Conservation (phyloP, 2,888 invertebrate species). For the Cabera pusaria region DNA sequence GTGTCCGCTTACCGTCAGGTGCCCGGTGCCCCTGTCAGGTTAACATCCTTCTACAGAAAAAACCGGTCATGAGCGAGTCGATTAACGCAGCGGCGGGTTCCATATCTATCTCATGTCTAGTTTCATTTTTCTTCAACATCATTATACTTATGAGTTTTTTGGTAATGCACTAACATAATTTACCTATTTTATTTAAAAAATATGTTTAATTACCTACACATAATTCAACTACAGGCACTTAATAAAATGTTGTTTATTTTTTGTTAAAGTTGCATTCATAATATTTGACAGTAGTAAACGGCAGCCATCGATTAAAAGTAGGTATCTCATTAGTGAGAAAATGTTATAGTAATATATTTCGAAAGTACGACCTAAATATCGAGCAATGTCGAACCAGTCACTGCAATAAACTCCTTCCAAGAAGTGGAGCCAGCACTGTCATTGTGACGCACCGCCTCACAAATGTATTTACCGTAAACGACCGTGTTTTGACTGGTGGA, state of each 20-base stretch:
- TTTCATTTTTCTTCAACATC: constrained; percentile 6
- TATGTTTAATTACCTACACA: too few species aligned
- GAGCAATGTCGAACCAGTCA: constrained; percentile 18
- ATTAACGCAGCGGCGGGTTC: constrained; percentile 12
- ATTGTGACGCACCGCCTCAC: constrained; percentile 26
- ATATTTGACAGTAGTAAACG: too few species aligned
- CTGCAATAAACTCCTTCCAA: constrained; percentile 29
- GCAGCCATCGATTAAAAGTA: too few species aligned
- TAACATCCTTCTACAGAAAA: constrained; percentile 24
- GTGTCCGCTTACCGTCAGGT: constrained; percentile 26
- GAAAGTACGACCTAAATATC: constrained; percentile 21
- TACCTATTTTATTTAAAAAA: too few species aligned
- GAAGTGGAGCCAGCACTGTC: constrained; percentile 24
- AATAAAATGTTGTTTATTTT: too few species aligned
- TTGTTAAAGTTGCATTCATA: too few species aligned
- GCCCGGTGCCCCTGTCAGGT: constrained; percentile 22
- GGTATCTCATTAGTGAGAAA: too few species aligned
- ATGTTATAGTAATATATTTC: constrained; percentile 19
- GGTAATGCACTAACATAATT: too few species aligned
- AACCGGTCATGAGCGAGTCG: constrained; percentile 17
- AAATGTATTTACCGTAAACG: constrained; percentile 31
- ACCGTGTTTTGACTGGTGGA: constrained; percentile 25
- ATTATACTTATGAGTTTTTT: too few species aligned
- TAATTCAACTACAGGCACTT: too few species aligned
- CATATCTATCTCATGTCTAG: constrained; percentile 9